Evolutionary conservation across 2,888 invertebrate species (phyloP), one percentile per base, ranked within the genome.

Genomic region (Caenorhabditis wallacei): DNA sequence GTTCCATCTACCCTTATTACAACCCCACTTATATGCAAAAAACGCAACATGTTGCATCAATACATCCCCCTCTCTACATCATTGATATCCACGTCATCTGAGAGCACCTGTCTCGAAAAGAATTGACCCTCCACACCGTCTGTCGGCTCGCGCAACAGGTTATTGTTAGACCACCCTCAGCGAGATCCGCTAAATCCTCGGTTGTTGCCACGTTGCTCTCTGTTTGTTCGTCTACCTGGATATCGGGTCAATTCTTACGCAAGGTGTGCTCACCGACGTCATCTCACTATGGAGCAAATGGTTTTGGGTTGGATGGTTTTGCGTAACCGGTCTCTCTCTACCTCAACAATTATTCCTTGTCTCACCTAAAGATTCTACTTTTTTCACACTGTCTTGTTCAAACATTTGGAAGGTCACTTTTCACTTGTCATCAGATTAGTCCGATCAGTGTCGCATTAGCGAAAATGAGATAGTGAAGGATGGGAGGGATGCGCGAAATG

Each of bases 401-500:
- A 75, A 75, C 16, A 66, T 7, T 54, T 37, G 20, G 30, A 35
- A 37, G 75, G 75, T 66, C 75, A 66, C 51, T 48, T 66, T 43
- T 66, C 56, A 43, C 46, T 56, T 59, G 30, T 57, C 59, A 75
- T 56, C 75, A 48, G 74, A 64, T 64, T 40, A 74, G 30, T 24
- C 57, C 26, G 76, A 68, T 76, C 61, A 76, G 68, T 76, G 76
- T 76, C 76, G 76, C 76, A 76, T 76, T 76, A 66, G 75, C 24
- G 56, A 43, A 30, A 61, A 43, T 61, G 22, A 61, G 61, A 61
- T 61, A 61, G 61, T 61, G 26, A 24, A 3, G 61, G 13, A 24
- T 26, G 26, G 64, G 46, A n/a, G 0, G 5, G 48, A 48, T 76
- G 76, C 76, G 76, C 68, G 76, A 76, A 66, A 68, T 68, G 20